phyloP scores from a whole-genome alignment of 1,140 invertebrate species.

The Himalopsyche phryganea region DNA sequence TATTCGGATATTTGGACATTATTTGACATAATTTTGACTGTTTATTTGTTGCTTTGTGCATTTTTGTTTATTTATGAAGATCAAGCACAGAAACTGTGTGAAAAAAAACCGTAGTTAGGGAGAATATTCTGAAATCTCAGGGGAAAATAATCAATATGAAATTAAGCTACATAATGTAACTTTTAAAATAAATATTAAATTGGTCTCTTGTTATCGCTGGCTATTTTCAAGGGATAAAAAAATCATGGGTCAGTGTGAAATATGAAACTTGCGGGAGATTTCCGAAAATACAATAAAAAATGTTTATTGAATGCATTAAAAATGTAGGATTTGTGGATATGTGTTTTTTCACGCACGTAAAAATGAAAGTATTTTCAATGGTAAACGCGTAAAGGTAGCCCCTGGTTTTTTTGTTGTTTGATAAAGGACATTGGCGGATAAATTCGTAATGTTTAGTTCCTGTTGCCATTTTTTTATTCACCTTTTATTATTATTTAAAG shows the following conservation, averaged over 20 bases:
- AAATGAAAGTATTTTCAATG: conserved; percentile 2
- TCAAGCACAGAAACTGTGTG: too few relatives aligned
- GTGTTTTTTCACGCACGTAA: conserved; percentile 12
- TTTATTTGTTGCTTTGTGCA: too few relatives aligned
- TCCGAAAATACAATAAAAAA: neutral
- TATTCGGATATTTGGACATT: too few relatives aligned
- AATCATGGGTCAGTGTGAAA: conserved; percentile 22
- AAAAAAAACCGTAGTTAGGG: too few relatives aligned
- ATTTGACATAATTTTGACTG: too few relatives aligned
- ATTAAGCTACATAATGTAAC: too few relatives aligned
- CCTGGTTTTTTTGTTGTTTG: neutral
- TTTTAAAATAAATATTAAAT: too few relatives aligned
- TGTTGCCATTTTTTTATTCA: conserved; percentile 8
- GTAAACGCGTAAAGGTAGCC: conserved; percentile 1
- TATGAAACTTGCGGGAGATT: conserved; percentile 27
- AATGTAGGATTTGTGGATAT: neutral
- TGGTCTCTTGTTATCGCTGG: too few relatives aligned
- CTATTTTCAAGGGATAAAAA: neutral
- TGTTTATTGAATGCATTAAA: conserved; percentile 18
- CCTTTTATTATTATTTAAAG: conserved; percentile 2
- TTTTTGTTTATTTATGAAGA: too few relatives aligned
- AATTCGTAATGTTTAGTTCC: conserved; percentile 2
- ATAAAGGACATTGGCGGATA: neutral
- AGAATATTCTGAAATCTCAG: too few relatives aligned
- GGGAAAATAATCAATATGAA: too few relatives aligned